Evolutionary conservation across 2,888 invertebrate species (phyloP).

Genomic region (Nomada ferruginata): DNA sequence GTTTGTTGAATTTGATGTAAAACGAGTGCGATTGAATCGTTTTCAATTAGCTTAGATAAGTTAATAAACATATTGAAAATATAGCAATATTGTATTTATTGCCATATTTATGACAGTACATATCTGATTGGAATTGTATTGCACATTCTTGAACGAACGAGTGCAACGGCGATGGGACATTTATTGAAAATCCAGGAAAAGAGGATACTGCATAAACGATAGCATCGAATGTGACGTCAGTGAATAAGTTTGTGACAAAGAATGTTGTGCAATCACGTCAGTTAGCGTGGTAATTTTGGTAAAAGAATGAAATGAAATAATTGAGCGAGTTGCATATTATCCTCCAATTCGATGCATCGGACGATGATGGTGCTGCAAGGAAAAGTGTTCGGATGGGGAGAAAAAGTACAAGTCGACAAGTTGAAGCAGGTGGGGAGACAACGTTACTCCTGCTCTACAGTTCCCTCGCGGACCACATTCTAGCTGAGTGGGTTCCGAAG

Average conservation of each 20-base stretch:
- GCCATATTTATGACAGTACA: too few relatives aligned
- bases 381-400: constrained; percentile 22
- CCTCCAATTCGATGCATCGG: neutral
- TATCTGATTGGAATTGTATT: too few relatives aligned
- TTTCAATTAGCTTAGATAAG: too few relatives aligned
- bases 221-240: neutral
- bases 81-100: too few relatives aligned
- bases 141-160: too few relatives aligned
- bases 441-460: constrained; percentile 59
- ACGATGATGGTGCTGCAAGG: neutral
- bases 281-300: neutral
- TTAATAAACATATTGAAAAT: too few relatives aligned
- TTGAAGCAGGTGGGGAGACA: constrained; percentile 57
- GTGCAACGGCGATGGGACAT: too few relatives aligned
- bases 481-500: constrained; percentile 76
- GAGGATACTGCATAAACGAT: too few relatives aligned
- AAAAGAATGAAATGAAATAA: neutral
- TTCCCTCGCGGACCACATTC: constrained; percentile 66
- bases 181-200: too few relatives aligned
- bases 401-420: constrained; percentile 42
- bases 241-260: neutral
- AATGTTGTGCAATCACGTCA: neutral
- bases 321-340: too few relatives aligned
- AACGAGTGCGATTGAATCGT: too few relatives aligned
- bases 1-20: too few relatives aligned